These are phyloP conservation scores for Oryctolagus cuniculus DNA, from an alignment of 2,113 vertebrate genomes.

Conservation along the genomic window mOryCun1.1 NC_091437.1:63300501-63301000, in stretches of 20 bases:
- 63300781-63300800: conserved; percentile 80
- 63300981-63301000: not conserved
- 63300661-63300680: conserved; percentile 72
- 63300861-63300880: conserved; percentile 40
- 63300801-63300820: conserved; percentile 68
- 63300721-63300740: conserved; percentile 61
- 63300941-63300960: conserved; percentile 47
- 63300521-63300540: conserved; percentile 22
- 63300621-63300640: conserved; percentile 65
- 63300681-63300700: conserved; percentile 71
- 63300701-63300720: conserved; percentile 69
- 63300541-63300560: conserved; percentile 40
- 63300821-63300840: not conserved
- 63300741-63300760: not conserved
- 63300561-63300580: conserved; percentile 22
- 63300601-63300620: conserved; percentile 60
- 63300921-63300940: not conserved
- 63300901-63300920: not conserved
- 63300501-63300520: conserved; percentile 52
- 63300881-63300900: conserved; percentile 12
- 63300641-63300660: conserved; percentile 63
- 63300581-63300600: conserved; percentile 41
- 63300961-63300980: conserved; percentile 20
- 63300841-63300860: not conserved
- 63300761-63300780: conserved; percentile 58